These are phyloP conservation scores for Decapterus maruadsi DNA, from an alignment of 2,797 vertebrate genomes.

Conservation along the genomic window DNA sequence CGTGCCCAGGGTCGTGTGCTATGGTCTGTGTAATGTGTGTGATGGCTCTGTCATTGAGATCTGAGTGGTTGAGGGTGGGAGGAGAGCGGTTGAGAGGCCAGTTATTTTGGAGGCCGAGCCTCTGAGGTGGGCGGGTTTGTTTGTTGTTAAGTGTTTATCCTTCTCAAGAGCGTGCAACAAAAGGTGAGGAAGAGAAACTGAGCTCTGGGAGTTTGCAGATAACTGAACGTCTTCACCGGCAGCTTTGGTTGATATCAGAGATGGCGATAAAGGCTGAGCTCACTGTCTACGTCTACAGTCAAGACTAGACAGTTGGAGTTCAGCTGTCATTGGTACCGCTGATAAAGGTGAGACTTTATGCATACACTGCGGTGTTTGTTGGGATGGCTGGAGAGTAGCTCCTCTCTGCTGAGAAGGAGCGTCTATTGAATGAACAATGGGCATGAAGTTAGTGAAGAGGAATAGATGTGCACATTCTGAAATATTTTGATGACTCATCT, in stretches of 20 bases:
- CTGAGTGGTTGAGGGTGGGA: not conserved
- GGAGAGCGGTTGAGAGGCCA: not conserved
- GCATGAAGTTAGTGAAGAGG: not conserved
- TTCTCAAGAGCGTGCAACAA: constrained; percentile 4
- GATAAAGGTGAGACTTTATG: constrained; percentile 27
- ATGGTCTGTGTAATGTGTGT: constrained; percentile 40
- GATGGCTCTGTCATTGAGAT: constrained; percentile 37
- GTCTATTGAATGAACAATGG: not conserved
- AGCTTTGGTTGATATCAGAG: constrained; percentile 39
- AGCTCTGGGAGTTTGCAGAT: constrained; percentile 28
- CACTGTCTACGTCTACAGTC: constrained; percentile 40
- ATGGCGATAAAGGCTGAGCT: constrained; percentile 36
- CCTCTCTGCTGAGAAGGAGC: not conserved
- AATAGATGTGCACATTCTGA: too few relatives aligned
- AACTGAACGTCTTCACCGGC: constrained; percentile 1
- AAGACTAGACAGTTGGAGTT: constrained; percentile 30
- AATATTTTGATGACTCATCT: not conserved
- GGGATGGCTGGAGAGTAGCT: not conserved
- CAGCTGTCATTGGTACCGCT: constrained; percentile 30
- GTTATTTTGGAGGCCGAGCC: not conserved
- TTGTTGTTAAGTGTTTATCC: constrained; percentile 5
- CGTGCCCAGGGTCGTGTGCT: constrained; percentile 14
- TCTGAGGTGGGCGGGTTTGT: constrained; percentile 2
- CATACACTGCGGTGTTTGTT: not conserved
- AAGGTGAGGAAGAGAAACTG: constrained; percentile 8